Evolutionary conservation across 2,797 vertebrate species (phyloP).

Genomic region (Clarias pachynema): DNA sequence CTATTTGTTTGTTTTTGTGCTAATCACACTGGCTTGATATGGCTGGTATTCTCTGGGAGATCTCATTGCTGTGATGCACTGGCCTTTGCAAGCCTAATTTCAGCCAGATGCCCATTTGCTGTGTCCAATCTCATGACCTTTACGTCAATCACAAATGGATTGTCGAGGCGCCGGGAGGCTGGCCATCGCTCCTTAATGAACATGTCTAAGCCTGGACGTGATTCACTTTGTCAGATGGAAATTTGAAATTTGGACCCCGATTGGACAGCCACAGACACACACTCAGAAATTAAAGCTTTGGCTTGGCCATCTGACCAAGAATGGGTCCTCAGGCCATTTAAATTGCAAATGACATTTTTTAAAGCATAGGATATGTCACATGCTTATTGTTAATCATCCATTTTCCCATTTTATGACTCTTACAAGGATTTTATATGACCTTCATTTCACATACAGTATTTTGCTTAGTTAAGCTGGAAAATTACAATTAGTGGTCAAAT

Average conservation of each 20-base stretch:
- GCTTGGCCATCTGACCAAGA: conserved; percentile 27
- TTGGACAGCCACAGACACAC: conserved; percentile 20
- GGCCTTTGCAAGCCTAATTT: conserved; percentile 52
- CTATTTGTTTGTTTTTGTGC: conserved; percentile 21
- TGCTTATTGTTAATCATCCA: conserved; percentile 10
- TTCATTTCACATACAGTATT: conserved; percentile 7
- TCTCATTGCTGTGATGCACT: conserved; percentile 13
- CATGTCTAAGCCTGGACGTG: conserved; percentile 34
- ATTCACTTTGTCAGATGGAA: conserved; percentile 47
- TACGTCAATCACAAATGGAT: conserved; percentile 50
- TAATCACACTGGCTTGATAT: conserved; percentile 26
- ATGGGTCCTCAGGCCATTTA: conserved; percentile 13
- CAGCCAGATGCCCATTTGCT: conserved; percentile 45
- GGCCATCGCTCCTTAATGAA: conserved; percentile 46
- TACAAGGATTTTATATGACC: neutral
- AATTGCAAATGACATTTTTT: conserved; percentile 30
- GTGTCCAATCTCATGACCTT: conserved; percentile 51
- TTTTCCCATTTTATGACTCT: neutral
- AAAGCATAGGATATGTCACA: neutral
- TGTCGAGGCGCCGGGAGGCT: conserved; percentile 31
- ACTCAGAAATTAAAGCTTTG: conserved; percentile 26
- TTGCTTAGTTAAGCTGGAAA: neutral
- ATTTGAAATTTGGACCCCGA: conserved; percentile 41
- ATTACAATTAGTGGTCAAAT: neutral
- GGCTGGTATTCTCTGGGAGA: conserved; percentile 30